Conservation (phyloP, 2,113 vertebrate genomes). For the Cnemophilus loriae region DNA sequence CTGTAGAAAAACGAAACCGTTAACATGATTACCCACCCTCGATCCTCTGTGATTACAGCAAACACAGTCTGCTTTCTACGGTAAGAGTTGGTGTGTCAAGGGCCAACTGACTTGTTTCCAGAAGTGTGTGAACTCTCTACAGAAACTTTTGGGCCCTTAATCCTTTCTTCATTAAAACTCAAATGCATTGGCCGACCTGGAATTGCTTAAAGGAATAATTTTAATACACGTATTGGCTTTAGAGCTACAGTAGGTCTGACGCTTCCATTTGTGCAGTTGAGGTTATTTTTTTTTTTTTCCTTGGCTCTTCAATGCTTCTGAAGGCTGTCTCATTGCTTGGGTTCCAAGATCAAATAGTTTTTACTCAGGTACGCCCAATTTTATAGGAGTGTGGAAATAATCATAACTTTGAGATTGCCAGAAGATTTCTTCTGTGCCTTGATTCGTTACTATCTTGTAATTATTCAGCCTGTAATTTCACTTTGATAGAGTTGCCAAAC, state of each 20-base stretch:
- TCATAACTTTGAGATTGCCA: neutral
- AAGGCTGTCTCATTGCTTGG: neutral
- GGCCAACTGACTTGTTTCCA: neutral
- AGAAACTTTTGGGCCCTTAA: neutral
- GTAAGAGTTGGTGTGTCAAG: neutral
- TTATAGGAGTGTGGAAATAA: neutral
- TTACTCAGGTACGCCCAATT: fast-evolving
- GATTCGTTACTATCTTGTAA: neutral
- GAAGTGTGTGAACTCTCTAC: neutral
- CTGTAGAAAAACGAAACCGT: neutral
- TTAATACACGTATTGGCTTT: neutral
- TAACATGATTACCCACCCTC: neutral
- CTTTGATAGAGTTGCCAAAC: neutral
- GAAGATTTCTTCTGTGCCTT: neutral
- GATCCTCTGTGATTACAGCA: neutral
- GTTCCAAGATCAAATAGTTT: neutral
- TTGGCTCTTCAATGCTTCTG: neutral
- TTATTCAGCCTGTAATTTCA: neutral
- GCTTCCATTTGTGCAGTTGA: neutral
- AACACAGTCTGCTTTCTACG: neutral
- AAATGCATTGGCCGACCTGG: neutral
- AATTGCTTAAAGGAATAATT: neutral
- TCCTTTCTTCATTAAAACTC: neutral
- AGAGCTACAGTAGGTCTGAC: neutral
- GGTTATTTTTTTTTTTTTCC: neutral